phyloP scores from a whole-genome alignment of 2,797 vertebrate genomes.

The Nannoperca obscura region DNA sequence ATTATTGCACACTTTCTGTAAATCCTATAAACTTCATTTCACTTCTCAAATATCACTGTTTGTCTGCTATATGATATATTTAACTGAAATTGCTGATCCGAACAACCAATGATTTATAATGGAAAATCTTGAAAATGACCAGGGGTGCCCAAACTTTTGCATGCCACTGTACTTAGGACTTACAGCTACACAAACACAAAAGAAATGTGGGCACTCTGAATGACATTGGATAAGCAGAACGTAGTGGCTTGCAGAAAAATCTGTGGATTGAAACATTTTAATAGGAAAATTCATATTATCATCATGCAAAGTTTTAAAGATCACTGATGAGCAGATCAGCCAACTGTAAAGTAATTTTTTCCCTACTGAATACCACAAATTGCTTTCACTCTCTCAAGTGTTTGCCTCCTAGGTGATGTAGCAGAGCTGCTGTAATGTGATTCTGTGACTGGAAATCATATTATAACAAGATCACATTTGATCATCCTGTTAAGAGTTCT shows the following conservation, averaged over 20 bases:
- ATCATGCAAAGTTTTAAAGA: neutral
- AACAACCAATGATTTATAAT: no score
- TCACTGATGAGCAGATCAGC: neutral
- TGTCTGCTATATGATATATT: no score
- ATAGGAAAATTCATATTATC: neutral
- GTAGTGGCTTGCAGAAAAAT: neutral
- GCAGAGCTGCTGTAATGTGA: neutral
- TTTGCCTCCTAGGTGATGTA: neutral
- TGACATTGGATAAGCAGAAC: neutral
- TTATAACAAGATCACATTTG: slow-evolving; percentile 7
- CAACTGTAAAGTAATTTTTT: neutral
- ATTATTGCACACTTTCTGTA: no score
- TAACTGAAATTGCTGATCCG: no score
- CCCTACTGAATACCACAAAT: neutral
- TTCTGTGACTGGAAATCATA: slow-evolving; percentile 12
- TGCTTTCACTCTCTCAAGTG: neutral
- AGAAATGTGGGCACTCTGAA: neutral
- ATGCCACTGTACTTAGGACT: no score
- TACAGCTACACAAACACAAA: slow-evolving; percentile 42
- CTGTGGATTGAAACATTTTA: neutral
- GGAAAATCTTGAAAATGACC: no score
- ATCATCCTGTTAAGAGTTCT: neutral
- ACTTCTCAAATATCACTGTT: no score
- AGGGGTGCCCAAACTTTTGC: no score
- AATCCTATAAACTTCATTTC: no score